Base-by-base conservation (phyloP, 2,888 invertebrate genomes). In the Limnephilus auricula region DNA sequence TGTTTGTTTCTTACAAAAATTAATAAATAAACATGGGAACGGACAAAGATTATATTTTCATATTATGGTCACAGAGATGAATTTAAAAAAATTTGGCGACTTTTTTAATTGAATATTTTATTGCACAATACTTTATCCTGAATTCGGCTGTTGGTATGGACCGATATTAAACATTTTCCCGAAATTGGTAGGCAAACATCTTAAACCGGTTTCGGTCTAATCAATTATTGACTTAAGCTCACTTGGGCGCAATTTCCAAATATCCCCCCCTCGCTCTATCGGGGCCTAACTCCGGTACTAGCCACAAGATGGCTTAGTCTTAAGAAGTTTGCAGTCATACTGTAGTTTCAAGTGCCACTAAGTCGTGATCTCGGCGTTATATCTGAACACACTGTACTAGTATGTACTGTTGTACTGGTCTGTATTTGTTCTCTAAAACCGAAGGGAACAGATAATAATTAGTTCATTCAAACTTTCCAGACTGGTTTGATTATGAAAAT, bases 331-430 rank as follows among this genome's bases (percentile, higher is more conserved):
- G 65, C 65, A 65, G 25, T 65, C 65, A 65, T 65, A 65, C 65
- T 65, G 65, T 65, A 65, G 65, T 65, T 65, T 65, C 65, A 65
- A 65, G 65, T 65, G 65, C 65, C 65, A 65, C 65, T 65, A 65
- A 65, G 65, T 65, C 65, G 65, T n/a, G 65, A 65, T 65, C 65
- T 65, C 6, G 9, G 65, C 65, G 65, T 65, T 65, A 65, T 65
- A 65, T 65, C 65, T 50, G 65, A 65, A 65, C 65, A 65, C 25
- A 65, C 65, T 65, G 65, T 65, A 65, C 65, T 15, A 13, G 6
- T 15, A 45, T 15, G 45, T 45, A 65, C 25, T 18, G 50, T 25
- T 18, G 50, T 65, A 50, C 50, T 65, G 65, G 18, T 25, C 65
- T 25, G 13, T 4, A 50, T 15, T 12, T 40, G 18, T 65, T 25